Evolutionary conservation across 2,888 invertebrate genomes (phyloP).

Genomic region (Corythucha ciliata): DNA sequence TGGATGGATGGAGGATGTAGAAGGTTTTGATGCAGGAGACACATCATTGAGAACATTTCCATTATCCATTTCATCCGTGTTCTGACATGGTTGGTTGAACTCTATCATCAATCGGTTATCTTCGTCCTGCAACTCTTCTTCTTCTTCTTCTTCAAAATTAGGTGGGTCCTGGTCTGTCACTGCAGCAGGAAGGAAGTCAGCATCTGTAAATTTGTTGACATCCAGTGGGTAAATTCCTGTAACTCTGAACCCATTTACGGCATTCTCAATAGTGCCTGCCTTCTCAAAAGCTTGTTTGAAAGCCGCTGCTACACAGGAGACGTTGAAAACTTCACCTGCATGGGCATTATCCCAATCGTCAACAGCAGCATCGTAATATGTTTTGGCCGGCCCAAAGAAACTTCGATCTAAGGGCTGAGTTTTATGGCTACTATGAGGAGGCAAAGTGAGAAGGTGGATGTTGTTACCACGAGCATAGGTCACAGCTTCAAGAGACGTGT

Average conservation of each 20-base stretch:
- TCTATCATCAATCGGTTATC: slow-evolving; percentile 9
- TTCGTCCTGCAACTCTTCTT: slow-evolving; percentile 11
- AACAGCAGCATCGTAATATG: slow-evolving; percentile 5
- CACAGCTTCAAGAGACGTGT: slow-evolving; percentile 34
- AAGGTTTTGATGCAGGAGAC: slow-evolving; percentile 9
- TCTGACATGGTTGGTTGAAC: slow-evolving; percentile 6
- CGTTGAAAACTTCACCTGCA: slow-evolving; percentile 1
- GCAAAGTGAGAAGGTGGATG: slow-evolving; percentile 34
- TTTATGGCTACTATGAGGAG: slow-evolving; percentile 35
- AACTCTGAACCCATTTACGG: slow-evolving; percentile 5
- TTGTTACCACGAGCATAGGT: slow-evolving; percentile 29
- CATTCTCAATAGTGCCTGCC: slow-evolving; percentile 13
- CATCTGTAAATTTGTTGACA: slow-evolving; percentile 18
- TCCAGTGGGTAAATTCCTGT: slow-evolving; percentile 21
- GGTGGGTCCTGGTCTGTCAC: slow-evolving; percentile 10
- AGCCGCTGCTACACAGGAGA: slow-evolving; percentile 8
- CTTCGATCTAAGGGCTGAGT: slow-evolving; percentile 19
- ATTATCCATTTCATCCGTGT: slow-evolving; percentile 12
- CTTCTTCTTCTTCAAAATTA: neutral
- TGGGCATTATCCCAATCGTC: slow-evolving; percentile 4
- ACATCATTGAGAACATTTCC: slow-evolving; percentile 13
- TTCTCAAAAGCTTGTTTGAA: slow-evolving; percentile 16
- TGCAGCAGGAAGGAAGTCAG: slow-evolving; percentile 11
- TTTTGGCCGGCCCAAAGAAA: slow-evolving; percentile 10
- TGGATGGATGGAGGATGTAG: slow-evolving; percentile 9